These are phyloP conservation scores for Rhagonycha fulva DNA, from an alignment of 2,888 invertebrate species.

Conservation along the genomic window DNA sequence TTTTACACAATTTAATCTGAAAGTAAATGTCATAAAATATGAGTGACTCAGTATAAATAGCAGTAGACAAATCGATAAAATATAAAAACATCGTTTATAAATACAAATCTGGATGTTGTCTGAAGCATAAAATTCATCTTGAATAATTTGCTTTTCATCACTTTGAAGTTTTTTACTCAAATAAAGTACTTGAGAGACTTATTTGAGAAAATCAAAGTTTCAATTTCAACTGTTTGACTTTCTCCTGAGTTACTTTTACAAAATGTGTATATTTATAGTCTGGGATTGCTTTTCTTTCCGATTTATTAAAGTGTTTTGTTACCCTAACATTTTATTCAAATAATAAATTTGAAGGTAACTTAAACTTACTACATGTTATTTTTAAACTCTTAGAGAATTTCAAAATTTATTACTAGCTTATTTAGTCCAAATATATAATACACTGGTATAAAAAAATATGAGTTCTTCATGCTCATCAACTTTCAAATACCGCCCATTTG, in stretches of 20 bases:
- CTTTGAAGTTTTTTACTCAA: neutral
- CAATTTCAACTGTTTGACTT: neutral
- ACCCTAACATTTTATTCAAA: neutral
- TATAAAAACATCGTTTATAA: neutral
- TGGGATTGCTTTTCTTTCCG: neutral
- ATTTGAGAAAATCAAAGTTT: neutral
- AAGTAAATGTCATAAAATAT: no score
- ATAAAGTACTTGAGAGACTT: neutral
- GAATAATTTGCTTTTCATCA: neutral
- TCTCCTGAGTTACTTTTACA: neutral
- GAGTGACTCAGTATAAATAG: no score
- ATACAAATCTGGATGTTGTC: neutral
- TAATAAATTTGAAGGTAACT: neutral
- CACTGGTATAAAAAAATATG: no score
- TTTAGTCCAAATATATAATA: no score
- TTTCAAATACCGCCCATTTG: neutral
- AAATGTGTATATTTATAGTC: neutral
- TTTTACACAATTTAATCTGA: no score
- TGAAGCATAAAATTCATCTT: neutral
- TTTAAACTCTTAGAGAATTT: no score
- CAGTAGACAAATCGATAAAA: neutral
- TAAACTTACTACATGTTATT: no score
- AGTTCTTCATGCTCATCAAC: no score
- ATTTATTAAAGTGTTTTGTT: neutral
- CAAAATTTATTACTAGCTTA: no score